Conservation (phyloP, 1,140 invertebrate species). For the Papilio machaon region DNA sequence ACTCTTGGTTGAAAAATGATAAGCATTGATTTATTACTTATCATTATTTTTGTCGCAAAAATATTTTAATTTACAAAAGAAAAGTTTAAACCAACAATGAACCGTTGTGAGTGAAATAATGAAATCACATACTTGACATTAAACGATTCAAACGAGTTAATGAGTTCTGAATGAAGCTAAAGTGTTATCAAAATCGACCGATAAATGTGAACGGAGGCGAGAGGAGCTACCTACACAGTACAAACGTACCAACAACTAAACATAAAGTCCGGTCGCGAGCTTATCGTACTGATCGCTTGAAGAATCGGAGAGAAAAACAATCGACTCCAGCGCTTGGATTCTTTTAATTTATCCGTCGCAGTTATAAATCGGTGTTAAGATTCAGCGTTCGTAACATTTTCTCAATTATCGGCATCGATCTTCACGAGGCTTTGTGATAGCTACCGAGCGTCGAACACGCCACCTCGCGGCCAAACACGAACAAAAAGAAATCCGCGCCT, state of each 20-base stretch:
- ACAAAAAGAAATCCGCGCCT: slow-evolving; percentile 50
- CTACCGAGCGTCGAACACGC: slow-evolving; percentile 64
- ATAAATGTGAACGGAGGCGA: slow-evolving; percentile 47
- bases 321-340: slow-evolving; percentile 57
- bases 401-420: slow-evolving; percentile 74
- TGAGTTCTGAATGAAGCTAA: slow-evolving; percentile 34
- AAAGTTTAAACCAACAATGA: background rate
- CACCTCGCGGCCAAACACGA: slow-evolving; percentile 41
- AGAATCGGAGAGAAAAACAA: slow-evolving; percentile 68
- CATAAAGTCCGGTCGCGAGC: slow-evolving; percentile 69
- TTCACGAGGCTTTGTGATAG: slow-evolving; percentile 65
- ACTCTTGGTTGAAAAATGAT: no score
- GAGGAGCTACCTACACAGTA: slow-evolving; percentile 58
- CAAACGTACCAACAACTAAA: slow-evolving; percentile 57
- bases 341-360: slow-evolving; percentile 77
- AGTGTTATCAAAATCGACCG: slow-evolving; percentile 57
- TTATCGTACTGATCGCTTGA: slow-evolving; percentile 56
- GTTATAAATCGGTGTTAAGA: slow-evolving; percentile 76
- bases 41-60: no score
- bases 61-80: background rate
- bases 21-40: no score
- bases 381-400: slow-evolving; percentile 71
- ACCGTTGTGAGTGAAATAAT: background rate
- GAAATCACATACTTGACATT: background rate
- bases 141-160: slow-evolving; percentile 19